phyloP scores from a whole-genome alignment of 2,888 invertebrate species.

The Poecilobothrus nobilitatus region DNA sequence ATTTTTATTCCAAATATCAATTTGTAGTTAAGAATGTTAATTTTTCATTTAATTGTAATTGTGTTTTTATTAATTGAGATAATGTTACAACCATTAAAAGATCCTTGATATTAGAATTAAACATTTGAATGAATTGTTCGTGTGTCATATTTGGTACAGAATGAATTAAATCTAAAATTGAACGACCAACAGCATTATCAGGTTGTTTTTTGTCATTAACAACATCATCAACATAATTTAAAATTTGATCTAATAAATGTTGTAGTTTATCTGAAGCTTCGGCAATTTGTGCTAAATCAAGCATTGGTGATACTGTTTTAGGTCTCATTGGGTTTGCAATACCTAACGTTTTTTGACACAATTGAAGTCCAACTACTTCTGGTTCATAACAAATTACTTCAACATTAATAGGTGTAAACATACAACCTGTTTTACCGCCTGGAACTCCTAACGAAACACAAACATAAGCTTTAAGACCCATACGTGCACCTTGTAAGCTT shows the following conservation, averaged over 20 bases:
- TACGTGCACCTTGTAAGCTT: conserved; percentile 72
- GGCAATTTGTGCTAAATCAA: conserved; percentile 72
- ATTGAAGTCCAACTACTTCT: conserved; percentile 71
- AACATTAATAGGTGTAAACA: conserved; percentile 94
- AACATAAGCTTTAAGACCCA: conserved; percentile 91
- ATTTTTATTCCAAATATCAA: conserved; percentile 31
- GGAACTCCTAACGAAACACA: conserved; percentile 92
- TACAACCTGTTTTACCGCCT: conserved; percentile 82
- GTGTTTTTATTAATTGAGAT: conserved; percentile 92
- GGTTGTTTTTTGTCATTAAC: conserved; percentile 65
- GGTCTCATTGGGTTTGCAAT: conserved; percentile 46
- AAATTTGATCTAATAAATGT: conserved; percentile 63
- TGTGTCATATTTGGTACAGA: conserved; percentile 84
- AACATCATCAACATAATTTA: conserved; percentile 87
- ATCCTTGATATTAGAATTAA: conserved; percentile 94
- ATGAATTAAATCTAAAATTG: conserved; percentile 81
- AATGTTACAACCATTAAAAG: conserved; percentile 94
- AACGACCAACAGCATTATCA: conserved; percentile 83
- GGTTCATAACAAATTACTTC: conserved; percentile 85
- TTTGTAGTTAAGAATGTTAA: conserved; percentile 72
- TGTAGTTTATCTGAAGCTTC: conserved; percentile 75
- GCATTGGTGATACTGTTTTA: conserved; percentile 60
- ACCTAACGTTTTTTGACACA: conserved; percentile 74
- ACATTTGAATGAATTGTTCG: conserved; percentile 88
- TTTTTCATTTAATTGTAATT: conserved; percentile 93